These are phyloP conservation scores for Capromys pilorides DNA, from an alignment of 2,797 vertebrate species.

Conservation along the genomic window DNA sequence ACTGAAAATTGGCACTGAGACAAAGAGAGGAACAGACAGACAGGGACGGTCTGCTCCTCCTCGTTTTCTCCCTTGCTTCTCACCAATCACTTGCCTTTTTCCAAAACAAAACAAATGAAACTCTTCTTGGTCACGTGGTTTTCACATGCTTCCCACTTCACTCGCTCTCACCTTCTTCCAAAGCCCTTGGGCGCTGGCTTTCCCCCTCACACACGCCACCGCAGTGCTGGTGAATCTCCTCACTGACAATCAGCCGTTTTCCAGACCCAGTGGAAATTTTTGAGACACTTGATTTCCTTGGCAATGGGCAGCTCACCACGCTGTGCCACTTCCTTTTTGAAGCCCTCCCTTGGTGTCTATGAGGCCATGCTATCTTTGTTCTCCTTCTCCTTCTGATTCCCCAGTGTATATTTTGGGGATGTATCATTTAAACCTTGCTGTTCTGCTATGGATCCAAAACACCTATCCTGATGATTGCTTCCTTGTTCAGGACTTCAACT, in stretches of 20 bases:
- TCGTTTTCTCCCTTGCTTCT: neutral
- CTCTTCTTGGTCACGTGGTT: neutral
- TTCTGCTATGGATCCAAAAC: neutral
- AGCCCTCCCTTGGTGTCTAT: neutral
- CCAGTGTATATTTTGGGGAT: neutral
- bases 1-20: neutral
- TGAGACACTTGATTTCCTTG: neutral
- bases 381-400: neutral
- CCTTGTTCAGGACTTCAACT: neutral
- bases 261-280: neutral
- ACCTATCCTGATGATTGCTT: neutral
- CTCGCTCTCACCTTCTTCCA: neutral
- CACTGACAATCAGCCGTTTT: neutral
- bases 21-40: neutral
- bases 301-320: neutral
- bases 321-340: neutral
- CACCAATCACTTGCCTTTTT: neutral
- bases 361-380: neutral
- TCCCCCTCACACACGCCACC: neutral
- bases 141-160: neutral
- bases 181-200: neutral
- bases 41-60: neutral
- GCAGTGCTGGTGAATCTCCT: neutral
- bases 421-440: neutral
- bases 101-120: conserved; percentile 13